These are phyloP conservation scores for Troides helena DNA, from an alignment of 2,888 invertebrate genomes.

Conservation along the genomic window DNA sequence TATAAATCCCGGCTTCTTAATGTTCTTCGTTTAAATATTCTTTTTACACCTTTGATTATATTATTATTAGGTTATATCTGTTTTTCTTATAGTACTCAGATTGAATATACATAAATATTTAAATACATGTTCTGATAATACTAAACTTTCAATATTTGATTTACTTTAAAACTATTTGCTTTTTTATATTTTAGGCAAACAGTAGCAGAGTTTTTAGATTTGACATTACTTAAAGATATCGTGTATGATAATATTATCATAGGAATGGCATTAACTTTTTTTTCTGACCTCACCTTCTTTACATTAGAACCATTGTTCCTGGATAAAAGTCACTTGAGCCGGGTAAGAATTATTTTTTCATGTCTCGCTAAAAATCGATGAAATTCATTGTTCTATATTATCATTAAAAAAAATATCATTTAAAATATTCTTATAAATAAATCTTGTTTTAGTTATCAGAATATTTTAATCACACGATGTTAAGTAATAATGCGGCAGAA, in stretches of 20 bases:
- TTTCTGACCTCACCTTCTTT: constrained; percentile 85
- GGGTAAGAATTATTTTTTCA: constrained; percentile 47
- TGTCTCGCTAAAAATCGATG: no score
- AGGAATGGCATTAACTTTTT: constrained; percentile 84
- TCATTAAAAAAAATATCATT: no score
- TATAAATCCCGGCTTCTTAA: background rate
- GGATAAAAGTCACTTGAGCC: constrained; percentile 73
- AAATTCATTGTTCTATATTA: no score
- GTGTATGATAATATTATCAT: constrained; percentile 85
- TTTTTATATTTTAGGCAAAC: constrained; percentile 65
- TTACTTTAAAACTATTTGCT: background rate
- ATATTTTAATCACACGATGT: no score
- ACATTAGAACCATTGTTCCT: constrained; percentile 84
- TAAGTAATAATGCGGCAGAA: no score
- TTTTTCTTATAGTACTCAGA: background rate
- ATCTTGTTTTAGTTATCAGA: no score
- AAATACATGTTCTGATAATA: no score
- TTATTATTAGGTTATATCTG: background rate
- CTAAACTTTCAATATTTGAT: background rate
- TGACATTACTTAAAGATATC: constrained; percentile 82
- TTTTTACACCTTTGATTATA: background rate
- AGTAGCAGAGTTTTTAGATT: constrained; percentile 81
- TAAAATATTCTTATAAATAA: no score
- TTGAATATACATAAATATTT: background rate
- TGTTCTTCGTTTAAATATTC: background rate